These are phyloP conservation scores for Drosophila ananassae DNA, from an alignment of 1,140 invertebrate species.

Conservation along the genomic window DNA sequence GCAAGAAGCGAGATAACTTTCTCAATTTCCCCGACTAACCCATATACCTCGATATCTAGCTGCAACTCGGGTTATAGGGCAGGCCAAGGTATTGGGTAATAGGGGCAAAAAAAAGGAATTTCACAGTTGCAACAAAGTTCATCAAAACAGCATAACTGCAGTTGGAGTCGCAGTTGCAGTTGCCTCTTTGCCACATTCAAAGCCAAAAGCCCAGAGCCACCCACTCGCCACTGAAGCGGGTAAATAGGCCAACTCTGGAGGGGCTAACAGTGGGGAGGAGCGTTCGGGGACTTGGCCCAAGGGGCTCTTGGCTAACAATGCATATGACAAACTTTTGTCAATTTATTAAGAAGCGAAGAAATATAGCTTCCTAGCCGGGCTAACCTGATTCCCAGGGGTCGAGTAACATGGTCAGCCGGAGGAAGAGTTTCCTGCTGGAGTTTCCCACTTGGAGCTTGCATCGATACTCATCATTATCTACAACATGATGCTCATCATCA, in stretches of 20 bases:
- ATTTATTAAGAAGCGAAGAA: slow-evolving; percentile 75
- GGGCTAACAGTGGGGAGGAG: neutral
- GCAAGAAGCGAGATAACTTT: neutral
- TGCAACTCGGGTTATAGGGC: slow-evolving; percentile 7
- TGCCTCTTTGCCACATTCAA: slow-evolving; percentile 14
- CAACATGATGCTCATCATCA: slow-evolving; percentile 23
- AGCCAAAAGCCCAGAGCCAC: slow-evolving; percentile 27
- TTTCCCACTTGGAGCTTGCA: slow-evolving; percentile 10
- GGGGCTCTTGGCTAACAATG: slow-evolving; percentile 74
- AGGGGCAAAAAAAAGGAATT: slow-evolving; percentile 20
- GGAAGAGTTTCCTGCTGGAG: slow-evolving; percentile 46
- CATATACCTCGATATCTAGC: slow-evolving; percentile 14
- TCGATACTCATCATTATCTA: slow-evolving; percentile 38
- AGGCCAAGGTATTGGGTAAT: slow-evolving; percentile 8
- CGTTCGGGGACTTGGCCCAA: slow-evolving; percentile 40
- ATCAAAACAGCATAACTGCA: slow-evolving; percentile 61
- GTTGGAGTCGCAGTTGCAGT: slow-evolving; percentile 23
- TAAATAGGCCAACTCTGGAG: slow-evolving; percentile 57
- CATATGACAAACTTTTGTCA: slow-evolving; percentile 82
- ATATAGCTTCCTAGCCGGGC: slow-evolving; percentile 49
- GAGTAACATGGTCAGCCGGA: slow-evolving; percentile 57
- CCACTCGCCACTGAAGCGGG: slow-evolving; percentile 37
- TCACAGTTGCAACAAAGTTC: slow-evolving; percentile 58
- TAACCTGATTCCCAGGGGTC: slow-evolving; percentile 77
- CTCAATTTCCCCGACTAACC: slow-evolving; percentile 12